phyloP scores from a whole-genome alignment of 2,113 vertebrate genomes.

The Onychostoma macrolepis region DNA sequence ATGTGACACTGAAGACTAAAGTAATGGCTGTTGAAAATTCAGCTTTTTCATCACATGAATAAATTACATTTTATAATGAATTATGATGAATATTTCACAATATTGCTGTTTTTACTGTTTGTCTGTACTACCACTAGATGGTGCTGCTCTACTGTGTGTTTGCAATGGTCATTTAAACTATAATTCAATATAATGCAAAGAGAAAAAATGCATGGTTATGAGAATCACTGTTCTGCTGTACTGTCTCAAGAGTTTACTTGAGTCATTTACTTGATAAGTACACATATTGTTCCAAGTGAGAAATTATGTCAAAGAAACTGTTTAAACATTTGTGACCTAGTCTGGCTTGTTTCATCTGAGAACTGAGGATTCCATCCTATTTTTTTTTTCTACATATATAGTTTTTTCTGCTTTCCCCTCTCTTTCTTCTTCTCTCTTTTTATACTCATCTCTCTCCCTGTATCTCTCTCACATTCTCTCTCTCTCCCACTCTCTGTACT shows the following conservation, averaged over 20 bases:
- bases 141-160: not conserved
- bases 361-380: not conserved
- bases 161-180: not conserved
- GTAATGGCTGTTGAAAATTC: not conserved
- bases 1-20: not conserved
- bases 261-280: not conserved
- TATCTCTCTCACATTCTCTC: not conserved
- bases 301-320: not conserved
- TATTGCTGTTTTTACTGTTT: not conserved
- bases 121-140: not conserved
- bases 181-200: not conserved
- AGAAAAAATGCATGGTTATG: not conserved
- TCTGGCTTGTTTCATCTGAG: not conserved
- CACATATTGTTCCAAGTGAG: not conserved
- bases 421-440: constrained; percentile 10
- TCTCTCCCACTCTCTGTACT: constrained; percentile 37
- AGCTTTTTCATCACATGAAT: not conserved
- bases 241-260: not conserved
- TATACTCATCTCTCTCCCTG: not conserved
- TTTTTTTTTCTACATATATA: not conserved
- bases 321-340: constrained; percentile 30
- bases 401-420: not conserved
- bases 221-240: not conserved
- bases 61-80: not conserved
- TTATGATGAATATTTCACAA: not conserved